A percentile compares a stretch with the other conserved stretches of the same genome.
Conservation (phyloP, 2,113 vertebrate genomes). For the Cyanoliseus patagonus region DNA sequence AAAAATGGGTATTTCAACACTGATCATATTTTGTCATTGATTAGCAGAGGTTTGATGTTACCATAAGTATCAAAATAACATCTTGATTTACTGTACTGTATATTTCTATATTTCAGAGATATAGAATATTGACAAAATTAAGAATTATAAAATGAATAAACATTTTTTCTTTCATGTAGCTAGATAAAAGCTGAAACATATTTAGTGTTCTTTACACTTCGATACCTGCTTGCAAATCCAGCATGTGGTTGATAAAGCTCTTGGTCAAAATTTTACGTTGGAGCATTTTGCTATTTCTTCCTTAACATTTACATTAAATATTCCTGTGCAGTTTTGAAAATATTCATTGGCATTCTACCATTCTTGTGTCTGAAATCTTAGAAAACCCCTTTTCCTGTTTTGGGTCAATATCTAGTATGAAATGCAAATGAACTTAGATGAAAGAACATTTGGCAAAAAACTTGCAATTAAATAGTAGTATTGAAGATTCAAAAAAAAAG, state of each 20-base stretch:
- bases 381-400: background rate
- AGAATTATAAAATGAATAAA: background rate
- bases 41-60: background rate
- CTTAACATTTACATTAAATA: background rate
- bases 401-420: background rate
- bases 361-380: background rate
- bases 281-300: background rate
- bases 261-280: background rate
- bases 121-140: background rate
- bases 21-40: background rate
- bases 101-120: background rate
- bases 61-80: background rate
- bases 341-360: background rate
- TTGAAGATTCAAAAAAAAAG: background rate
- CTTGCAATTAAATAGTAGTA: background rate
- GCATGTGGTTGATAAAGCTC: background rate
- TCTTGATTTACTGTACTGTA: background rate
- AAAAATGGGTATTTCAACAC: background rate
- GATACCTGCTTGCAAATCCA: background rate
- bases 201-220: background rate
- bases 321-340: background rate
- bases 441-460: background rate
- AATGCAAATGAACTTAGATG: background rate
- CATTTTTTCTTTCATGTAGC: background rate
- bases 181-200: background rate